phyloP scores from a whole-genome alignment of 1,140 invertebrate genomes.

The Drosophila pruinosa region DNA sequence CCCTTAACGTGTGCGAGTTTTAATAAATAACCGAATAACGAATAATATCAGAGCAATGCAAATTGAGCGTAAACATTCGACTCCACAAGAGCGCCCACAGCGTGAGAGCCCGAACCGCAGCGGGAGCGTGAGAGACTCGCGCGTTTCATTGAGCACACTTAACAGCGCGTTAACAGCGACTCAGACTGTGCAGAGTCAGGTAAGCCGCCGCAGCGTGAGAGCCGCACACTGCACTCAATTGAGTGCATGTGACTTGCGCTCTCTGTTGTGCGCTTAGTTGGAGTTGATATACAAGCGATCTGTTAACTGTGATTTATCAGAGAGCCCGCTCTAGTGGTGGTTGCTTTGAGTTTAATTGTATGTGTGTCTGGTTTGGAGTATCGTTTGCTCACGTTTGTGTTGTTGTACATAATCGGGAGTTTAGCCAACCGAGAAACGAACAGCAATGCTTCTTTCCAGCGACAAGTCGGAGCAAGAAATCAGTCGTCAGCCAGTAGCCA shows the following conservation, averaged over 20 bases:
- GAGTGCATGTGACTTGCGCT: conserved; percentile 34
- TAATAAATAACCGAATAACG: conserved; percentile 75
- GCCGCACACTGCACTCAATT: conserved; percentile 10
- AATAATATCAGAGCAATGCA: conserved; percentile 79
- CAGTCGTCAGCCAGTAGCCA: conserved; percentile 80
- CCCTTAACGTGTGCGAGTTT: conserved; percentile 49
- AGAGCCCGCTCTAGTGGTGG: conserved; percentile 28
- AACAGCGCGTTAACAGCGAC: conserved; percentile 55
- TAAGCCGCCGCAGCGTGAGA: conserved; percentile 22
- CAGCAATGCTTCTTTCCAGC: conserved; percentile 76
- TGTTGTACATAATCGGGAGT: conserved; percentile 43
- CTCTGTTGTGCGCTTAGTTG: conserved; percentile 20
- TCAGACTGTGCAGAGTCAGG: conserved; percentile 24
- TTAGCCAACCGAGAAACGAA: conserved; percentile 10
- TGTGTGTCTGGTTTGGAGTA: conserved; percentile 3
- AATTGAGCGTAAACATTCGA: conserved; percentile 42
- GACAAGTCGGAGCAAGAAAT: conserved; percentile 66
- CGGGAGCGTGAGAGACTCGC: not conserved
- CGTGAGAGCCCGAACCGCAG: not conserved
- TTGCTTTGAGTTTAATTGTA: not conserved
- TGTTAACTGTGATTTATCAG: conserved; percentile 60
- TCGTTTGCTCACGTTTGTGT: conserved; percentile 1
- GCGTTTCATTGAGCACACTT: conserved; percentile 30
- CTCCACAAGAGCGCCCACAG: conserved; percentile 10
- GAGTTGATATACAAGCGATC: conserved; percentile 14